A percentile compares a stretch with the other conserved stretches of the same genome.
Conservation (phyloP, 1,140 invertebrate species). For the Tyrophagus putrescentiae region DNA sequence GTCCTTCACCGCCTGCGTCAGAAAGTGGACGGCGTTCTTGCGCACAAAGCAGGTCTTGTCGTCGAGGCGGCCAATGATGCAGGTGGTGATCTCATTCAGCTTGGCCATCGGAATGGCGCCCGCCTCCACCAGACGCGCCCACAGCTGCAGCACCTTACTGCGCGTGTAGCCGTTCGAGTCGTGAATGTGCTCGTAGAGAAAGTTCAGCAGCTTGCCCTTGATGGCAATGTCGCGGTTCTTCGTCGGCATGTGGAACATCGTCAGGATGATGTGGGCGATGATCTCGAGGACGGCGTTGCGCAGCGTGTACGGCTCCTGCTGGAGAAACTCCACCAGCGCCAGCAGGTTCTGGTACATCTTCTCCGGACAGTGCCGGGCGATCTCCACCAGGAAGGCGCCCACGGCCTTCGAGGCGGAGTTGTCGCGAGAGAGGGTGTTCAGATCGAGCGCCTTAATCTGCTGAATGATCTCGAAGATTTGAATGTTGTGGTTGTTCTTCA, state of each 20-base stretch:
- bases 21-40: constrained; percentile 57
- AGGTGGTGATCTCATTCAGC: constrained; percentile 46
- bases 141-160: constrained; percentile 55
- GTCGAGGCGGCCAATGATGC: constrained; percentile 48
- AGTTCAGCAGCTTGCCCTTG: constrained; percentile 53
- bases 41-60: constrained; percentile 61
- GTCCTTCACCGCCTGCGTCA: constrained; percentile 53
- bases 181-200: constrained; percentile 60
- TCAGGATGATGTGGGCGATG: constrained; percentile 54
- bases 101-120: constrained; percentile 52
- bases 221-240: constrained; percentile 45
- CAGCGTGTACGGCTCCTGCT: constrained; percentile 53
- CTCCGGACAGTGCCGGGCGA: constrained; percentile 47
- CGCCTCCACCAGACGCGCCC: constrained; percentile 52
- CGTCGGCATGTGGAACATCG: constrained; percentile 51
- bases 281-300: constrained; percentile 62
- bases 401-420: constrained; percentile 45
- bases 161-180: constrained; percentile 67
- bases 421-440: constrained; percentile 38
- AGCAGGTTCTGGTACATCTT: constrained; percentile 47
- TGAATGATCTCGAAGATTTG: constrained; percentile 54
- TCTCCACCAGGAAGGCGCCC: constrained; percentile 50
- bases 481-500: constrained; percentile 44
- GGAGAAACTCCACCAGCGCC: constrained; percentile 41
- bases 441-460: constrained; percentile 48